Base-by-base conservation (phyloP, 2,888 invertebrate genomes). In the Spisula solida region DNA sequence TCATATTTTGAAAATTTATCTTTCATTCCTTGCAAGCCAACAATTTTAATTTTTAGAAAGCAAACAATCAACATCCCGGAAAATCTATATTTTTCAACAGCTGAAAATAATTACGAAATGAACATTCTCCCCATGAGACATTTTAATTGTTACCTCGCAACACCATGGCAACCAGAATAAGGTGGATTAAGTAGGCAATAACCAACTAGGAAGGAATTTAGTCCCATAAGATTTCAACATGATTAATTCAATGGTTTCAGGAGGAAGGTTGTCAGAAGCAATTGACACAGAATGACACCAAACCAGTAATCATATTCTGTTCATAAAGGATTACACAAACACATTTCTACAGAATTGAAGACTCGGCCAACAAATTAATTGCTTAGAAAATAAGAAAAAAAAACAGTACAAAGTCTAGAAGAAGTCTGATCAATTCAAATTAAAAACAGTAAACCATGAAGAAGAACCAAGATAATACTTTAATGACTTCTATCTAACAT, bases 221-320 rank as follows among this genome's bases (percentile, higher is more conserved):
- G 25, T 66, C 60, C 25, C 25, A 66, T 10, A 25, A 25, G 60
- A 25, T 66, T 25, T 25, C n/a, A 66, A 66, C 25, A 66, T 25
- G 10, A 66, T 66, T 66, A n/a, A 66, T 66, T 66, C 29, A 66
- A 25, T 66, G 70, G 51, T 56, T 56, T 83, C 70, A 47, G 47
- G 34, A 41, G 70, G 20, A 34, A 79, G 31, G 41, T 79, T 14
- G 80, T 80, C 48, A 47, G 80, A 47, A 80, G 41, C 48, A 80
- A 79, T 25, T 66, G 25, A 66, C 12, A 25, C n/a, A 66, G 60
- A 66, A 66, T 12, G 25, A 25, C 60, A 66, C 60, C n/a, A 25
- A 25, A 66, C 18, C 20, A 66, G 60, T 20, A 66, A 25, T n/a
- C 25, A 66, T n/a, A 66, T 66, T 25, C 4, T n/a, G 25, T 6